These are phyloP conservation scores for Enteromius fasciolatus DNA, from an alignment of 2,797 vertebrate species.

Conservation along the genomic window DNA sequence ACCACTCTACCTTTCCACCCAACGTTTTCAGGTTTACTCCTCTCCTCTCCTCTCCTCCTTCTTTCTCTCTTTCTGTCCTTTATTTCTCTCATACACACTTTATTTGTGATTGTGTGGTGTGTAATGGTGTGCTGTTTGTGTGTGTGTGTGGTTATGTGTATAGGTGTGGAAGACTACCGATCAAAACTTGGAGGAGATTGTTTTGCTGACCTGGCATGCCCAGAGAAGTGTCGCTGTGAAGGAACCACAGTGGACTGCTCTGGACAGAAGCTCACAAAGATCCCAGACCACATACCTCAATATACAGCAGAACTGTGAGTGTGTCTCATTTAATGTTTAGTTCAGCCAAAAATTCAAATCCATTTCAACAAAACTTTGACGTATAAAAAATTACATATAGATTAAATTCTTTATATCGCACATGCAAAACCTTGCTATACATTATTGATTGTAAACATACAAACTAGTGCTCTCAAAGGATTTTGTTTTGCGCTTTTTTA, in stretches of 20 bases:
- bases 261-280: constrained; percentile 94
- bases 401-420: neutral
- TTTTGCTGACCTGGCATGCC: constrained; percentile 95
- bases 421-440: neutral
- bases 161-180: constrained; percentile 98
- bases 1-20: constrained; percentile 19
- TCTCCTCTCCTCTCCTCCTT: no score
- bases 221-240: constrained; percentile 96
- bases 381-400: neutral
- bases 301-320: constrained; percentile 98
- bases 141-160: constrained; percentile 48
- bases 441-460: neutral
- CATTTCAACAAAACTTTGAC: neutral
- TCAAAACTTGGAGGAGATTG: constrained; percentile 96
- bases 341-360: neutral
- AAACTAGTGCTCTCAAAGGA: neutral
- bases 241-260: constrained; percentile 97
- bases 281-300: constrained; percentile 95
- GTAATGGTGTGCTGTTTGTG: constrained; percentile 30
- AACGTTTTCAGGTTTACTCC: neutral
- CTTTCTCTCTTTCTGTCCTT: neutral
- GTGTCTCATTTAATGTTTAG: neutral
- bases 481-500: no score
- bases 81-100: constrained; percentile 7
- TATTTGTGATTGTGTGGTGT: constrained; percentile 7